Base-by-base conservation (phyloP, 2,888 invertebrate species). In the Habrosyne pyritoides region DNA sequence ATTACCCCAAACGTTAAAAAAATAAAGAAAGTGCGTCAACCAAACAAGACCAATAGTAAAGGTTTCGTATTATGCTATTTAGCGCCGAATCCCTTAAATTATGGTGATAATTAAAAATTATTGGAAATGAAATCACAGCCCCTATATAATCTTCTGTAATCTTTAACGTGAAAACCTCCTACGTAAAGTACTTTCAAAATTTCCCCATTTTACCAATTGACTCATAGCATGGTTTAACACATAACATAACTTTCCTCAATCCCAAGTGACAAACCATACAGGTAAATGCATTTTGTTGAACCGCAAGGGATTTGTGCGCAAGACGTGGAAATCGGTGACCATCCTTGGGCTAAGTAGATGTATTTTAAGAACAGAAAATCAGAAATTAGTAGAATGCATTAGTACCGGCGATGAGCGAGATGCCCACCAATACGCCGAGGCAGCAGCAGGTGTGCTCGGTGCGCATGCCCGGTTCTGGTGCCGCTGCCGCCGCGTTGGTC, bases 321-420 rank as follows among this genome's bases (percentile, higher is more conserved):
- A 30, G 12, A 30, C 30, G 10, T 10, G 30, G 1, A 30, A 12
- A 1, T 30, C 10, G 10, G 1, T 28, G 10, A 28, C 28, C 6
- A 6, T 2, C 7, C 8, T 28, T 28, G 28, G 10, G 10, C 30
- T 30, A 30, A 1, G 10, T 30, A n/a, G 33, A 33, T 33, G n/a
- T n/a, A n/a, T n/a, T n/a, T n/a, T n/a, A n/a, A n/a, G n/a, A n/a
- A n/a, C n/a, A n/a, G n/a, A n/a, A n/a, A n/a, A n/a, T n/a, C n/a
- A n/a, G n/a, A n/a, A n/a, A n/a, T n/a, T n/a, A n/a, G n/a, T n/a
- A n/a, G 6, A 33, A 42, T 26, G 36, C 47, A 63, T 21, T 56
- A 63, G 60, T 67, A 92, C 93, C 92, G 90, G 92, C 91, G 79
- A 92, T 89, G 87, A 93, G 89, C 78, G 89, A 90, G 84, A 92